Conservation (phyloP, 1,140 invertebrate species). For the Theocolax elegans region DNA sequence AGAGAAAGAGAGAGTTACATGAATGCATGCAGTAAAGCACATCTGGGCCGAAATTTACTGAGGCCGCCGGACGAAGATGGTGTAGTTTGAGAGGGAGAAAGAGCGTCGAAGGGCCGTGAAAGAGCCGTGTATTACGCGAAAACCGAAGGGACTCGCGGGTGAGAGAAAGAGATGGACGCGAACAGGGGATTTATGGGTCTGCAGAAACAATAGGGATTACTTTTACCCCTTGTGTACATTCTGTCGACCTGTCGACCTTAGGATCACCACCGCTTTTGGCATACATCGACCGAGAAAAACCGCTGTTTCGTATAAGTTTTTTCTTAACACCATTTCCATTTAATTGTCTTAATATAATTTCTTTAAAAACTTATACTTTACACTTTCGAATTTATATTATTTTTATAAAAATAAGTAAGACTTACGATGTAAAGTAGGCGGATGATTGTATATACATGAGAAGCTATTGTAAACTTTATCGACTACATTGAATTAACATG, state of each 20-base stretch:
- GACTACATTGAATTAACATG: too few species aligned
- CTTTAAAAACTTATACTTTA: too few species aligned
- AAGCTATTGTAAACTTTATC: too few species aligned
- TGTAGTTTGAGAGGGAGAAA: constrained; percentile 39
- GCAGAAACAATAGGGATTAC: constrained; percentile 60
- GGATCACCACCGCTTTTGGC: constrained; percentile 20
- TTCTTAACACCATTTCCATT: too few species aligned
- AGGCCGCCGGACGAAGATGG: constrained; percentile 15
- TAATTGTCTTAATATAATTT: too few species aligned
- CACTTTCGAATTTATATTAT: too few species aligned
- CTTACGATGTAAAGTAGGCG: too few species aligned
- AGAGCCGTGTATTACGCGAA: neutral
- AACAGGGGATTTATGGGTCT: constrained; percentile 52
- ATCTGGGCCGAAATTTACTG: constrained; percentile 57
- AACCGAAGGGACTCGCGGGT: neutral
- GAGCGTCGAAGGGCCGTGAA: neutral
- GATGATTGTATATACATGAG: too few species aligned
- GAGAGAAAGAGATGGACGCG: constrained; percentile 12
- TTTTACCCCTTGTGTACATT: constrained; percentile 38
- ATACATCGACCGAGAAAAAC: constrained; percentile 13
- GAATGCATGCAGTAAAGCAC: constrained; percentile 52
- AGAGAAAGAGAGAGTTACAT: constrained; percentile 31
- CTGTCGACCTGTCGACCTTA: constrained; percentile 29
- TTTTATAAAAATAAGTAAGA: too few species aligned
- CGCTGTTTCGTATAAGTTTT: neutral